Evolutionary conservation across 2,888 invertebrate species (phyloP).

Genomic region (Acrocera orbiculus): DNA sequence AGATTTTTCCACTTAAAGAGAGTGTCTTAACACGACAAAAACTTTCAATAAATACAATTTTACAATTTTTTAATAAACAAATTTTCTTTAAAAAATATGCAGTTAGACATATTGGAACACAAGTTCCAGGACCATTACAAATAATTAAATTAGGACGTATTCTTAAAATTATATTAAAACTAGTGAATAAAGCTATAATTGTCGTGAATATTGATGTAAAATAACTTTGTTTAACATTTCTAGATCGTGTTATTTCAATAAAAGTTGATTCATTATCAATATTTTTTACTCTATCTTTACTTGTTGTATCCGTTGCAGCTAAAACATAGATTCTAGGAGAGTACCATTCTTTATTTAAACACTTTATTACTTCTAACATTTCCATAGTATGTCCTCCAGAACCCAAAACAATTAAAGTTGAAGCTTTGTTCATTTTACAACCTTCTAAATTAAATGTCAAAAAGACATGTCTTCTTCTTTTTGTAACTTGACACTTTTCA

Average conservation of each 20-base stretch:
- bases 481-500: too few relatives aligned
- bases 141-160: slow-evolving; percentile 64
- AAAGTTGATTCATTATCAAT: slow-evolving; percentile 28
- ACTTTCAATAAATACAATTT: slow-evolving; percentile 86
- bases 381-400: slow-evolving; percentile 71
- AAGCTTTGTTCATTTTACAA: too few relatives aligned
- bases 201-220: slow-evolving; percentile 63
- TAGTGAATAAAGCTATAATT: slow-evolving; percentile 46
- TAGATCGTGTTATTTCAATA: slow-evolving; percentile 54
- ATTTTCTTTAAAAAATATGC: slow-evolving; percentile 55
- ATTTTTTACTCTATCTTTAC: slow-evolving; percentile 46
- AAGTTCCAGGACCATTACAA: slow-evolving; percentile 94
- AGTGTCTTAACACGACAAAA: slow-evolving; percentile 80
- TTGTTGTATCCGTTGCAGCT: slow-evolving; percentile 60
- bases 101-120: slow-evolving; percentile 74
- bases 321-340: slow-evolving; percentile 59
- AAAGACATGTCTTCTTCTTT: too few relatives aligned
- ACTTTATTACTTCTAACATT: slow-evolving; percentile 55
- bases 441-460: too few relatives aligned
- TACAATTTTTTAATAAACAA: slow-evolving; percentile 42
- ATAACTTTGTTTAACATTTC: slow-evolving; percentile 77
- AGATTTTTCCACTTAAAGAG: slow-evolving; percentile 75
- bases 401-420: slow-evolving; percentile 24
- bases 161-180: slow-evolving; percentile 48
- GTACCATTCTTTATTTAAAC: slow-evolving; percentile 45